Conservation (phyloP, 2,888 invertebrate species). For the Agonopterix heracliana region DNA sequence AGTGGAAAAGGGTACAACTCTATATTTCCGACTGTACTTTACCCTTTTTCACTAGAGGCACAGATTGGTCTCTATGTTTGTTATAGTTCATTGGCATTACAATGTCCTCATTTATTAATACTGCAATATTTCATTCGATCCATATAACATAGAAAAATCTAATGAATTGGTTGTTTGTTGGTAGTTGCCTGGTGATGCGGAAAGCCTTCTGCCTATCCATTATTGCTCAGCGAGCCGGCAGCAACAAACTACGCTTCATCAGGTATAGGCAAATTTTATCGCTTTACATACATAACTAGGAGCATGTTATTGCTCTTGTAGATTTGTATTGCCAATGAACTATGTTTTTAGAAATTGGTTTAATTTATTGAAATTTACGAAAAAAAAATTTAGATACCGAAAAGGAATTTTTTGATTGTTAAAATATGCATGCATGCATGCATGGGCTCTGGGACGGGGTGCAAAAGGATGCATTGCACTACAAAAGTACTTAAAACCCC, state of each 20-base stretch:
- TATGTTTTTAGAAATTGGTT: slow-evolving; percentile 35
- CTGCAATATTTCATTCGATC: slow-evolving; percentile 32
- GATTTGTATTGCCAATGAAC: slow-evolving; percentile 65
- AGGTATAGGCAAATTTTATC: slow-evolving; percentile 74
- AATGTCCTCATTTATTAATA: slow-evolving; percentile 30
- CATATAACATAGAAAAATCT: slow-evolving; percentile 48
- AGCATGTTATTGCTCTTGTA: slow-evolving; percentile 15
- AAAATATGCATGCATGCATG: too few species aligned
- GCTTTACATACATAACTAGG: slow-evolving; percentile 25
- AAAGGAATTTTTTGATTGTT: too few species aligned
- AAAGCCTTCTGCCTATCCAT: slow-evolving; percentile 78
- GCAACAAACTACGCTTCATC: slow-evolving; percentile 77
- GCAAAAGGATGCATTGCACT: too few species aligned
- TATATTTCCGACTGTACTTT: too few species aligned
- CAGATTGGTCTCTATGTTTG: too few species aligned
- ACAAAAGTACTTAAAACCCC: too few species aligned
- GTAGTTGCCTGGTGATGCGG: slow-evolving; percentile 78
- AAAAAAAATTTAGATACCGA: too few species aligned
- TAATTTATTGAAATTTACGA: background rate
- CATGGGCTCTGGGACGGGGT: too few species aligned
- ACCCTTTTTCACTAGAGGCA: too few species aligned
- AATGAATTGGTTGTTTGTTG: slow-evolving; percentile 76
- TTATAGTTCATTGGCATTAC: slow-evolving; percentile 72
- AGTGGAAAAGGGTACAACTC: too few species aligned
- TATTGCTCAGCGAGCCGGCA: slow-evolving; percentile 79